phyloP scores from a whole-genome alignment of 2,888 invertebrate genomes.

The Drosophila kuntzei region DNA sequence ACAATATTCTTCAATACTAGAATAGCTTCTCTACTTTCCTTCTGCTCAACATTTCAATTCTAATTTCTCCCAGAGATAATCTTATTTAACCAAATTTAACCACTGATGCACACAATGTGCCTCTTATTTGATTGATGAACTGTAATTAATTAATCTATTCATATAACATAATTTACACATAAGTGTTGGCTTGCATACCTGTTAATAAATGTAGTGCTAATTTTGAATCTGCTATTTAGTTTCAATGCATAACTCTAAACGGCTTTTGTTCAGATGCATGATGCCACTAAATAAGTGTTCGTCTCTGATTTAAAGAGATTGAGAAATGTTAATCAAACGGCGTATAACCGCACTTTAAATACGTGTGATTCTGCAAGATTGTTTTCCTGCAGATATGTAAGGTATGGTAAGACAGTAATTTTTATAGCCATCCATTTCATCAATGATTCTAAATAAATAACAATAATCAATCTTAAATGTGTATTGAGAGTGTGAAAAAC shows the following conservation, averaged over 20 bases:
- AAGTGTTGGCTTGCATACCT: conserved; percentile 5
- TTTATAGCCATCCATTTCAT: conserved; percentile 1
- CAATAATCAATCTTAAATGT: not conserved
- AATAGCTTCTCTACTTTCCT: not conserved
- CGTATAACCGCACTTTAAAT: not conserved
- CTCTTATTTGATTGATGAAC: not conserved
- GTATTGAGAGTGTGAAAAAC: not conserved
- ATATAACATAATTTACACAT: not conserved
- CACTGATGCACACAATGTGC: not conserved
- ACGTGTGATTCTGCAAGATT: conserved; percentile 6
- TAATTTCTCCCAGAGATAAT: conserved; percentile 4
- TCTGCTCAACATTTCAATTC: conserved; percentile 6
- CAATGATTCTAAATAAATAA: not conserved
- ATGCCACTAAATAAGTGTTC: not conserved
- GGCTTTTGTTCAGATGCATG: conserved; percentile 12
- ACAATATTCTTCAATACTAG: not conserved
- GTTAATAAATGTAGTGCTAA: conserved; percentile 17
- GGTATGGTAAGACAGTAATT: conserved; percentile 17
- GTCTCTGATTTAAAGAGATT: not conserved
- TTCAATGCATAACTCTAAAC: not conserved
- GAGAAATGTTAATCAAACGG: not conserved
- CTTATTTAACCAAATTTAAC: not conserved
- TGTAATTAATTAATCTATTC: not conserved
- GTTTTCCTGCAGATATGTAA: conserved; percentile 42
- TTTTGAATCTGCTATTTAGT: not conserved